Evolutionary conservation across 2,113 vertebrate genomes (phyloP).

Genomic region (pig (Sus scrofa)): T2T-Sscrofa CM000824.6:131750001-131750500

Average conservation of each 20-base stretch:
- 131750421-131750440: background rate
- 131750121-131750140: background rate
- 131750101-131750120: background rate
- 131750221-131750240: background rate
- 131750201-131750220: background rate
- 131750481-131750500: background rate
- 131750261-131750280: background rate
- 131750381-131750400: background rate
- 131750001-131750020: background rate
- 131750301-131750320: background rate
- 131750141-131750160: background rate
- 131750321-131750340: background rate
- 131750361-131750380: background rate
- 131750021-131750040: background rate
- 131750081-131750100: background rate
- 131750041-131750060: too few relatives aligned
- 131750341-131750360: background rate
- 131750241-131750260: background rate
- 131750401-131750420: background rate
- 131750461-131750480: constrained; percentile 39
- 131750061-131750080: background rate
- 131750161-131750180: background rate
- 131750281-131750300: background rate
- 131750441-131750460: background rate
- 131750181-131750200: background rate